phyloP scores from a whole-genome alignment of 2,797 vertebrate species.

The Falco berigora region DNA sequence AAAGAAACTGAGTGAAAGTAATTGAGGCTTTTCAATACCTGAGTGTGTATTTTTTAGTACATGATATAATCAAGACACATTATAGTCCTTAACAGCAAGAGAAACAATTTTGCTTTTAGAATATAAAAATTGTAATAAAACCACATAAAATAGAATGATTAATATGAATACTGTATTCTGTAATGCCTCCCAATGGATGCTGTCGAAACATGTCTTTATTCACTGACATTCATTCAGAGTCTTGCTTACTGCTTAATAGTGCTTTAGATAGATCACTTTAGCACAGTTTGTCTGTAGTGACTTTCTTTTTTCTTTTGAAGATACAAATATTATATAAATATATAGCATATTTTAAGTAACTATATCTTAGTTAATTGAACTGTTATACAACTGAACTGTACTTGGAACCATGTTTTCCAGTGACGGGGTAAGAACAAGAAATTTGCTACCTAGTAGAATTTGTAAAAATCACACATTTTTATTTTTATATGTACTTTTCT shows the following conservation, averaged over 20 bases:
- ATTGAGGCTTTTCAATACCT: not conserved
- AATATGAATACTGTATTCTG: not conserved
- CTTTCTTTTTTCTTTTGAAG: not conserved
- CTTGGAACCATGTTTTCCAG: not conserved
- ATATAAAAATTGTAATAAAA: not conserved
- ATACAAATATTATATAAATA: not conserved
- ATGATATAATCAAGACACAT: not conserved
- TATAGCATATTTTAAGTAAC: not conserved
- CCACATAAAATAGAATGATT: not conserved
- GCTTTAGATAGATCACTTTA: not conserved
- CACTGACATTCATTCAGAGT: not conserved
- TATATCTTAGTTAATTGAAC: not conserved
- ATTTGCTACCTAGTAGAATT: not conserved
- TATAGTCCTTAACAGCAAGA: not conserved
- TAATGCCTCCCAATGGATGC: not conserved
- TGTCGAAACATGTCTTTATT: not conserved
- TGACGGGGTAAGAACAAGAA: not conserved
- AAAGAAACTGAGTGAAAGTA: not conserved
- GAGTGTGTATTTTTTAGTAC: not conserved
- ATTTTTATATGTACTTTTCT: not conserved
- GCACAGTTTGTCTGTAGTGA: slow-evolving; percentile 1
- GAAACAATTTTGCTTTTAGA: not conserved
- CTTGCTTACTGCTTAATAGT: not conserved
- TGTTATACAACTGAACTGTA: not conserved
- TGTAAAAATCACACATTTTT: not conserved